Conservation (phyloP, 1,140 invertebrate species). For the Papilio polyxenes region DNA sequence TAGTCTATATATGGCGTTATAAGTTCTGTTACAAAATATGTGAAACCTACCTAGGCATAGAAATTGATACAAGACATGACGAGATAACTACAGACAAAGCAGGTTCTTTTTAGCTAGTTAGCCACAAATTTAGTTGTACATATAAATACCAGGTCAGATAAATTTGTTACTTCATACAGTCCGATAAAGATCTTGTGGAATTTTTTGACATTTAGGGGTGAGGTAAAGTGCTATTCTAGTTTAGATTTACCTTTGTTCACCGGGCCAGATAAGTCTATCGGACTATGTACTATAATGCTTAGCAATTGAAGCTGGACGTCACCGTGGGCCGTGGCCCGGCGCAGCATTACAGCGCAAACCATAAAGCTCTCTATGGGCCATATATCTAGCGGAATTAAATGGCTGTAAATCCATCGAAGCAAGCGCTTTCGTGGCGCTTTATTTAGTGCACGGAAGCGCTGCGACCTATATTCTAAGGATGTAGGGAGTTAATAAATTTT, state of each 20-base stretch:
- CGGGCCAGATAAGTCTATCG: neutral
- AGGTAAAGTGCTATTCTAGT: neutral
- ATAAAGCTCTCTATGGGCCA: conserved; percentile 60
- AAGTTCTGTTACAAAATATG: too few relatives aligned
- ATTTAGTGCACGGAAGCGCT: conserved; percentile 60
- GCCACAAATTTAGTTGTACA: neutral
- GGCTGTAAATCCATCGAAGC: conserved; percentile 61
- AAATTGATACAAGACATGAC: too few relatives aligned
- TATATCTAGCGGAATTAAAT: conserved; percentile 67
- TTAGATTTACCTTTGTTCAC: neutral
- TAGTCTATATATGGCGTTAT: too few relatives aligned
- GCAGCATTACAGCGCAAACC: conserved; percentile 39
- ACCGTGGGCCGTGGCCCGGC: conserved; percentile 1
- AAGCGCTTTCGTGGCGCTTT: conserved; percentile 58
- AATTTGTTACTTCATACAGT: neutral
- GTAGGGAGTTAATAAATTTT: conserved; percentile 36
- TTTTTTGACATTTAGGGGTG: neutral
- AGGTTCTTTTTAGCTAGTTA: too few relatives aligned
- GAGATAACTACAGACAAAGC: too few relatives aligned
- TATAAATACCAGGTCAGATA: neutral
- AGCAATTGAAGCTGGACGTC: conserved; percentile 27
- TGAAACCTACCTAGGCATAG: too few relatives aligned
- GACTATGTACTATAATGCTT: neutral
- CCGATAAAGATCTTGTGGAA: neutral
- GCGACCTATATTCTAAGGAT: conserved; percentile 56